A percentile compares a stretch with the other conserved stretches of the same genome.
phyloP scores from a whole-genome alignment of 2,797 vertebrate species.

The Syndactyla subalaris region DNA sequence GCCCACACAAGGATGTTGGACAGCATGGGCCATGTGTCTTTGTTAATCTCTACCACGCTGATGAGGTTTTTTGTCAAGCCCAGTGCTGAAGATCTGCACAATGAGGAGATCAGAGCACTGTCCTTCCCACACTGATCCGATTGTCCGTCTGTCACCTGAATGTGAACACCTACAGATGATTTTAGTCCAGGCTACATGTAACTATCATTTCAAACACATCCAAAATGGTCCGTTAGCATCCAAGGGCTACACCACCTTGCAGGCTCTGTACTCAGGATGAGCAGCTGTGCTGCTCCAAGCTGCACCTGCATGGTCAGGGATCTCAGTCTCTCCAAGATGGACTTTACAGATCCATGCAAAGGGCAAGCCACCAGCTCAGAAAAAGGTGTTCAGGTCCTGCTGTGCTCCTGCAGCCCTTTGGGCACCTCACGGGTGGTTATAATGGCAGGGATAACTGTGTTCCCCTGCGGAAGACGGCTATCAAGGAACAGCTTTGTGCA shows the following conservation, averaged over 20 bases:
- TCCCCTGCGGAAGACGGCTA: neutral
- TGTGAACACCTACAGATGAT: neutral
- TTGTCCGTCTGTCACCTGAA: neutral
- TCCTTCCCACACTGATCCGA: neutral
- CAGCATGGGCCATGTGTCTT: neutral
- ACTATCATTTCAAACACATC: neutral
- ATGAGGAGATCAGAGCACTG: neutral
- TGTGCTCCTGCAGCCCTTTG: neutral
- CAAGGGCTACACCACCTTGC: neutral
- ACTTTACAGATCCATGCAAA: neutral
- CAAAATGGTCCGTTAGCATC: neutral
- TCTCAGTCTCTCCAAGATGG: neutral
- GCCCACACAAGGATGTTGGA: neutral
- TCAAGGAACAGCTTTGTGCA: neutral
- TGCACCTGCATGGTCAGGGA: neutral
- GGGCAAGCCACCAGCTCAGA: neutral
- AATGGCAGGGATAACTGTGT: neutral
- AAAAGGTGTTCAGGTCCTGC: neutral
- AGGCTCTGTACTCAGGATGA: neutral
- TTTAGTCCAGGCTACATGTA: neutral
- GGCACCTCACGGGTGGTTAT: neutral
- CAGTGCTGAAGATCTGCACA: neutral
- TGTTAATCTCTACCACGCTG: neutral
- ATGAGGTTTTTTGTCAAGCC: neutral
- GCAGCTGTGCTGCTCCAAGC: neutral